Conservation (phyloP, 2,797 vertebrate genomes). For the Myotis planiceps region DNA sequence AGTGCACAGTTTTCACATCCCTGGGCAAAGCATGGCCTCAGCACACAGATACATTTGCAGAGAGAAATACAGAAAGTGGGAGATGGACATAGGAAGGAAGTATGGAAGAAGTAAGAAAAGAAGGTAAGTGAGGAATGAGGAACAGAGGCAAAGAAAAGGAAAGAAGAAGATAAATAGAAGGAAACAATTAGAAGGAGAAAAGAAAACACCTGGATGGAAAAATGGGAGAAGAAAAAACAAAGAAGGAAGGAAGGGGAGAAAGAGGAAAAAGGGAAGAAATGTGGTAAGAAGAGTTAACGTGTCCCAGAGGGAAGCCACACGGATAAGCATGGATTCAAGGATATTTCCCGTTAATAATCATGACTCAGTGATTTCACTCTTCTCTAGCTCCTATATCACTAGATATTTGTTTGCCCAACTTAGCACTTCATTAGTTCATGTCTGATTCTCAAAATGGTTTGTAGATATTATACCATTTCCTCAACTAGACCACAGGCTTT, state of each 20-base stretch:
- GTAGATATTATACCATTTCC: neutral
- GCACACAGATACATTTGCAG: neutral
- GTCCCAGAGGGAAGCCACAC: neutral
- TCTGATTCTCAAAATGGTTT: neutral
- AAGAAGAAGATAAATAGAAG: neutral
- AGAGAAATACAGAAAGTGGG: neutral
- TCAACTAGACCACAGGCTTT: neutral
- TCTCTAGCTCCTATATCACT: neutral
- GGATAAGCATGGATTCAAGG: accelerated
- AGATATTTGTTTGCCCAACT: neutral
- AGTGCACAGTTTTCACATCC: neutral
- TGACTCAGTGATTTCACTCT: accelerated
- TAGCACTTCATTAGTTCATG: neutral
- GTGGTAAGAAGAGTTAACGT: accelerated
- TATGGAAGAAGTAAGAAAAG: neutral
- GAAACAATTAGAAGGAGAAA: neutral
- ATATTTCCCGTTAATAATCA: accelerated
- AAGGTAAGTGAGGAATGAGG: neutral
- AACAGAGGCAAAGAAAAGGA: neutral
- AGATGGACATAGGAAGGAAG: neutral
- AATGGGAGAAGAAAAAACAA: neutral
- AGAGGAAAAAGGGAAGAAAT: neutral
- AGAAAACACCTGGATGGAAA: neutral
- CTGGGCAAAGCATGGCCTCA: neutral
- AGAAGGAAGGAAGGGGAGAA: neutral